Evolutionary conservation across 2,888 invertebrate species (phyloP).

Genomic region (Thereva unica): DNA sequence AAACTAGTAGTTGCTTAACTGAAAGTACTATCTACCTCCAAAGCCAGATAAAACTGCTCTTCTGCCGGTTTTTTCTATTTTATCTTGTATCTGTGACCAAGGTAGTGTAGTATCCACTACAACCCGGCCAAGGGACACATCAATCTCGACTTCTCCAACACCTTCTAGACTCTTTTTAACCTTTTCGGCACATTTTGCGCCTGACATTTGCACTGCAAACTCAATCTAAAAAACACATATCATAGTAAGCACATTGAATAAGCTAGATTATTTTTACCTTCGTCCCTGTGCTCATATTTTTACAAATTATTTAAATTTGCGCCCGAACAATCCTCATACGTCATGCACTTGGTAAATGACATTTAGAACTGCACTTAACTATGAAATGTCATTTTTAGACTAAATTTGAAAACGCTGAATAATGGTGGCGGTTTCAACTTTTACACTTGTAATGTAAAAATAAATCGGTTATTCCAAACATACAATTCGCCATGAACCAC

Average conservation of each 20-base stretch:
- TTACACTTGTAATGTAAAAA: too few relatives aligned
- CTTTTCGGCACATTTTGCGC: conserved; percentile 61
- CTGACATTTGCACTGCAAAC: conserved; percentile 69
- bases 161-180: conserved; percentile 59
- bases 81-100: conserved; percentile 59
- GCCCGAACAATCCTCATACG: not conserved
- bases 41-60: conserved; percentile 79
- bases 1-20: not conserved
- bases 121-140: conserved; percentile 51
- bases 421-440: too few relatives aligned
- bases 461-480: too few relatives aligned
- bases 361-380: too few relatives aligned
- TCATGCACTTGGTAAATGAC: too few relatives aligned
- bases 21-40: conserved; percentile 62
- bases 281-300: too few relatives aligned
- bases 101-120: conserved; percentile 52
- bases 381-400: too few relatives aligned
- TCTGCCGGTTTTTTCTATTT: conserved; percentile 66
- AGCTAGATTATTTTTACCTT: too few relatives aligned
- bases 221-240: conserved; percentile 60
- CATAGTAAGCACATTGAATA: too few relatives aligned
- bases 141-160: conserved; percentile 52
- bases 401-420: too few relatives aligned
- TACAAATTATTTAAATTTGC: not conserved
- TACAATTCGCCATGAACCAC: too few relatives aligned